Evolutionary conservation across 1,140 invertebrate genomes (phyloP).

Genomic region (Octopus bimaculoides): DNA sequence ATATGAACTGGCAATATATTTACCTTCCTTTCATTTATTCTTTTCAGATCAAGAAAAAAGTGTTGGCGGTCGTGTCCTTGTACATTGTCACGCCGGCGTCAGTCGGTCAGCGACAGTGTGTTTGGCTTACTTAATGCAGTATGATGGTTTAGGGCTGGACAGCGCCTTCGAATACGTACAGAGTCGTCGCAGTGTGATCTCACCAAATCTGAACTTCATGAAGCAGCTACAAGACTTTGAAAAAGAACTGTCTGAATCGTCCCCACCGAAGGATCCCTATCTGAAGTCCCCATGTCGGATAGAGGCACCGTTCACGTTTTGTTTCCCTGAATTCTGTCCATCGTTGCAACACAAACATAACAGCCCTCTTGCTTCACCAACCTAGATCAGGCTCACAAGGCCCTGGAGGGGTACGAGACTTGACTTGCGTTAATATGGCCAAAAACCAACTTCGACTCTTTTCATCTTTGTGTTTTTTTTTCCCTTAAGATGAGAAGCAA

Average conservation of each 20-base stretch:
- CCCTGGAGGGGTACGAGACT: no score
- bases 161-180: constrained; percentile 87
- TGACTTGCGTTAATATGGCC: no score
- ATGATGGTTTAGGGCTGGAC: constrained; percentile 75
- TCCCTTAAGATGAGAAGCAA: no score
- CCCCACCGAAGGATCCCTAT: neutral
- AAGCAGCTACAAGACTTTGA: constrained; percentile 64
- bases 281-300: constrained; percentile 1
- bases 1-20: no score
- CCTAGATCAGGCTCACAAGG: neutral
- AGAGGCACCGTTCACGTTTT: neutral
- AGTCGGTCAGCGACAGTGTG: constrained; percentile 90
- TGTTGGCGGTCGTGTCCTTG: constrained; percentile 74
- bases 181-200: constrained; percentile 80
- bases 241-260: constrained; percentile 23
- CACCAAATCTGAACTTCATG: constrained; percentile 74
- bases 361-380: constrained; percentile 18
- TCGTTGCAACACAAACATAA: neutral
- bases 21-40: constrained; percentile 2
- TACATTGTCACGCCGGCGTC: constrained; percentile 93
- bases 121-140: constrained; percentile 93
- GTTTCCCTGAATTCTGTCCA: neutral
- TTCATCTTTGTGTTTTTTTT: no score
- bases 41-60: constrained; percentile 78
- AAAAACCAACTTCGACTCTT: no score